Conservation (phyloP, 1,140 invertebrate genomes). For the Lordiphosa clarofinis region DNA sequence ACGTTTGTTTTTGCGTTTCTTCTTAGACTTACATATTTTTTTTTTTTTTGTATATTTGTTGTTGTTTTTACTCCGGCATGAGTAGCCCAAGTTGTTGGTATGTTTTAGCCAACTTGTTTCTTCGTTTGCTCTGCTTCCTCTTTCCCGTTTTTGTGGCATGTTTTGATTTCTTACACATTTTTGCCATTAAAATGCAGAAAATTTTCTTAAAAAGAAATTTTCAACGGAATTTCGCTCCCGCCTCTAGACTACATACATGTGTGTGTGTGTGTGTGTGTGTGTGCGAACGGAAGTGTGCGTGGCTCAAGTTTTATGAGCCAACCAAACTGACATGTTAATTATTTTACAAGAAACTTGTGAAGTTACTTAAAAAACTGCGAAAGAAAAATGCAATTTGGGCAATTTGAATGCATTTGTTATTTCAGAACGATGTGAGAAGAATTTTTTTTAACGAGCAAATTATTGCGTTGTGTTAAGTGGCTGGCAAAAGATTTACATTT, state of each 20-base stretch:
- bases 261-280: slow-evolving; percentile 17
- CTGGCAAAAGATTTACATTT: not conserved
- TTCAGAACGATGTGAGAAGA: slow-evolving; percentile 23
- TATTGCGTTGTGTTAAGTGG: slow-evolving; percentile 14
- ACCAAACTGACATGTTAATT: slow-evolving; percentile 55
- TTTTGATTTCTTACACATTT: slow-evolving; percentile 63
- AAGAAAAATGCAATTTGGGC: slow-evolving; percentile 20
- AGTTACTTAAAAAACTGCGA: slow-evolving; percentile 1
- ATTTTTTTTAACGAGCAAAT: slow-evolving; percentile 12
- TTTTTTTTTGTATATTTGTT: slow-evolving; percentile 30
- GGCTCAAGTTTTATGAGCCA: slow-evolving; percentile 27
- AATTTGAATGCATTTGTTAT: slow-evolving; percentile 34
- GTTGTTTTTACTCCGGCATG: slow-evolving; percentile 12
- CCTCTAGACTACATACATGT: slow-evolving; percentile 9
- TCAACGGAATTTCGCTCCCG: slow-evolving; percentile 33
- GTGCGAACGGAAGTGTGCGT: slow-evolving; percentile 2
- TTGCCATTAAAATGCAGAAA: slow-evolving; percentile 49
- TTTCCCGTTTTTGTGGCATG: slow-evolving; percentile 19
- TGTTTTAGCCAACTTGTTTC: slow-evolving; percentile 23
- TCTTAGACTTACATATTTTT: not conserved
- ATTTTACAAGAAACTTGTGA: slow-evolving; percentile 34
- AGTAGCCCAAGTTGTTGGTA: slow-evolving; percentile 17
- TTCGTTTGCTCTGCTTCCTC: slow-evolving; percentile 5
- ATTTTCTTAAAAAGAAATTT: slow-evolving; percentile 38
- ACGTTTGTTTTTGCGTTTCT: slow-evolving; percentile 14